phyloP scores from a whole-genome alignment of 2,797 vertebrate species.

The Allobates femoralis region DNA sequence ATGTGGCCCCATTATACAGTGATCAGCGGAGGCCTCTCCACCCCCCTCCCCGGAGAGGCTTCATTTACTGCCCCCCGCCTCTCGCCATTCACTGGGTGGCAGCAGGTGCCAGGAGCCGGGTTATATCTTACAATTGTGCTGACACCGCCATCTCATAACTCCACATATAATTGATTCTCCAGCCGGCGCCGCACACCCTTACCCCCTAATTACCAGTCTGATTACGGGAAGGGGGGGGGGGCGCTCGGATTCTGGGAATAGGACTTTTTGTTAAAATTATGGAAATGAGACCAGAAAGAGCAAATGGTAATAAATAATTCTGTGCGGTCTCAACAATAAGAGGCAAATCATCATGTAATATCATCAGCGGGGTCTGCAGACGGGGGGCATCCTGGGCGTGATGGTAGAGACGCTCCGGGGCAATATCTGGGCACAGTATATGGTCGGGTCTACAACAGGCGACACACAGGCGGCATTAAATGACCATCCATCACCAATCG shows the following conservation, averaged over 20 bases:
- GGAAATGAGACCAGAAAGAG: slow-evolving; percentile 13
- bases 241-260: not conserved
- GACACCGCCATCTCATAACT: slow-evolving; percentile 8
- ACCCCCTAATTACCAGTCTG: slow-evolving; percentile 25
- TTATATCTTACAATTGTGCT: slow-evolving; percentile 15
- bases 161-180: slow-evolving; percentile 27
- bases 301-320: not conserved
- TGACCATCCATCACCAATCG: too few species aligned
- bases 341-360: not conserved
- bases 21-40: not conserved
- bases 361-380: not conserved
- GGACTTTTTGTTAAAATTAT: slow-evolving; percentile 34
- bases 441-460: too few species aligned
- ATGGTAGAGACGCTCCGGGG: too few species aligned
- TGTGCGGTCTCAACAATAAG: not conserved
- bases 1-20: not conserved
- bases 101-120: slow-evolving; percentile 18
- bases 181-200: not conserved
- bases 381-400: too few species aligned
- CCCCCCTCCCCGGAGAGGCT: not conserved
- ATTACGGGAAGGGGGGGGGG: not conserved
- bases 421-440: too few species aligned
- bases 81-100: not conserved
- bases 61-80: not conserved
- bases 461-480: too few species aligned